A percentile compares a stretch with the other conserved stretches of the same genome.
Evolutionary conservation across 2,113 vertebrate genomes (phyloP).

Genomic region (Proteles cristata): DNA sequence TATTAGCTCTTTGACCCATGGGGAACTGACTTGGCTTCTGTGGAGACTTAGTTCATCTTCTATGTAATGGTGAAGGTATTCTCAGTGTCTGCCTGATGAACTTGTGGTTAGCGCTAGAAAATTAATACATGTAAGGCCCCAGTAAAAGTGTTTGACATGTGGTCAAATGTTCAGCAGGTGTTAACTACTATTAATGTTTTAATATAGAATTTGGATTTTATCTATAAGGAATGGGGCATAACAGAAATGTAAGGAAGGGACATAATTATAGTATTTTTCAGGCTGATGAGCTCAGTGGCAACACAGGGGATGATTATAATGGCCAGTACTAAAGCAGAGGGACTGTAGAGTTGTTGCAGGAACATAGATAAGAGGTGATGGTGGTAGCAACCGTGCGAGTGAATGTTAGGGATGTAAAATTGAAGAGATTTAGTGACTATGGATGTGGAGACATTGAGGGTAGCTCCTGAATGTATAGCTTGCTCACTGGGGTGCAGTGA

Average conservation of each 20-base stretch:
- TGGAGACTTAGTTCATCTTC: not conserved
- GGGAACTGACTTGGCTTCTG: not conserved
- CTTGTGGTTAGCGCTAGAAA: not conserved
- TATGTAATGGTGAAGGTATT: not conserved
- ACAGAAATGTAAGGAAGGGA: not conserved
- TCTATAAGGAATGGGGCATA: not conserved
- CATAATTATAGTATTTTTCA: not conserved
- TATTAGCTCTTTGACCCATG: not conserved
- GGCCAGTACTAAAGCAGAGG: not conserved
- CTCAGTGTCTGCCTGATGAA: not conserved
- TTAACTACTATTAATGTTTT: not conserved
- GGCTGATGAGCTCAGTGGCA: not conserved
- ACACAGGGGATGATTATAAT: not conserved
- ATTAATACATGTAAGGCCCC: not conserved
- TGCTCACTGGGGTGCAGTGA: not conserved
- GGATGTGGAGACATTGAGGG: not conserved
- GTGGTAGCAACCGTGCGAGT: not conserved
- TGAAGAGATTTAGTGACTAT: not conserved
- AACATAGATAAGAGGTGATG: not conserved
- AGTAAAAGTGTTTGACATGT: not conserved
- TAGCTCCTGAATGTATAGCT: not conserved
- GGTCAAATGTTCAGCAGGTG: not conserved
- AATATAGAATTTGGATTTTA: conserved; percentile 4
- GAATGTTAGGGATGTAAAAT: not conserved
- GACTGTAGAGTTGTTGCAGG: not conserved